These are phyloP conservation scores for Acanthopagrus latus DNA, from an alignment of 2,797 vertebrate genomes.

Conservation along the genomic window DNA sequence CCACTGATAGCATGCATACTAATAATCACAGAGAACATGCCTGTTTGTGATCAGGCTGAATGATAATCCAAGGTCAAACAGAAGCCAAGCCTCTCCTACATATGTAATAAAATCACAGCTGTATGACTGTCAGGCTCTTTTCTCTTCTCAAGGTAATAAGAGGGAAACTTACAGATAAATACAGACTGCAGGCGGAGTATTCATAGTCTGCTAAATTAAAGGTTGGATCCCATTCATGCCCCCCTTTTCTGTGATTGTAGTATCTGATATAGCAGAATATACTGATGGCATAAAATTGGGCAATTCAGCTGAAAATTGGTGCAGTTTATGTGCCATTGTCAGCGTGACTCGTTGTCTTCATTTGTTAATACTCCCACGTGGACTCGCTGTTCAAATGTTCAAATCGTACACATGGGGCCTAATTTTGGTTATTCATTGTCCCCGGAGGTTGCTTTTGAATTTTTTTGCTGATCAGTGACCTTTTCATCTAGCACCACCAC, in stretches of 20 bases:
- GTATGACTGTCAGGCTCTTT: neutral
- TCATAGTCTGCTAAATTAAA: neutral
- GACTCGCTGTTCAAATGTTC: no score
- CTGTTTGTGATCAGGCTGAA: constrained; percentile 18
- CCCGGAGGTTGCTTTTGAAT: no score
- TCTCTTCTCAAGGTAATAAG: constrained; percentile 5
- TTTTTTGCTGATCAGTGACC: no score
- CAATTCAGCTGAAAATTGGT: neutral
- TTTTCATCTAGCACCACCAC: no score
- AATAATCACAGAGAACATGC: constrained; percentile 46
- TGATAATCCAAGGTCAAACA: constrained; percentile 58
- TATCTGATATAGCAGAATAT: neutral
- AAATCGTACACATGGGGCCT: no score
- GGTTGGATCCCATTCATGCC: neutral
- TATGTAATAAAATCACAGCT: constrained; percentile 17
- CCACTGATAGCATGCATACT: constrained; percentile 44
- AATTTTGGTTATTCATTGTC: no score
- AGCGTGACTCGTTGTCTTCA: neutral
- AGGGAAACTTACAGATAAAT: neutral
- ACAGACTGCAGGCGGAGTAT: neutral
- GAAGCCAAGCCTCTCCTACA: constrained; percentile 8
- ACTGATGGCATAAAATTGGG: neutral
- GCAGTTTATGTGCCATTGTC: neutral
- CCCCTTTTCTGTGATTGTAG: neutral
- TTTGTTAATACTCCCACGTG: neutral